A percentile compares a stretch with the other conserved stretches of the same genome.
Conservation (phyloP, 2,888 invertebrate species). For the Euplexia lucipara region DNA sequence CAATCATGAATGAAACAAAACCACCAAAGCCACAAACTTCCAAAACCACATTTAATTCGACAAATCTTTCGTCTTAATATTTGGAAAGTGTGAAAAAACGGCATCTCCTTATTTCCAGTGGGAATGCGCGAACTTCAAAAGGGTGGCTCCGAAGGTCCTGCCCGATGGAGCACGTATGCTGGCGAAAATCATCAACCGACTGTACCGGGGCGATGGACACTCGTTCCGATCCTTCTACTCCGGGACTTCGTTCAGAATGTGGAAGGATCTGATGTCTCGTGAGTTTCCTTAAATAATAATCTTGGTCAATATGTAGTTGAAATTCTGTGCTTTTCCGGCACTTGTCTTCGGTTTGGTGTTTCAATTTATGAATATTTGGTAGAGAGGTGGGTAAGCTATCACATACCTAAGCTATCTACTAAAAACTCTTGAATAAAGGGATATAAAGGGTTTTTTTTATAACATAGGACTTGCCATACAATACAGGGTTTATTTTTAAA, state of each 20-base stretch:
- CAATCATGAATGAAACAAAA: too few species aligned
- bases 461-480: too few species aligned
- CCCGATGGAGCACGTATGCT: slow-evolving; percentile 96
- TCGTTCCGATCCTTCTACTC: slow-evolving; percentile 93
- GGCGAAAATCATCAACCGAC: slow-evolving; percentile 93
- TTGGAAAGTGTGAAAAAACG: background rate
- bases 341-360: too few species aligned
- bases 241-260: slow-evolving; percentile 93
- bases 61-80: background rate
- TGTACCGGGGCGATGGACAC: slow-evolving; percentile 92
- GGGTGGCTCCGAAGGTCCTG: slow-evolving; percentile 93
- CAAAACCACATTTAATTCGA: too few species aligned
- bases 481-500: too few species aligned
- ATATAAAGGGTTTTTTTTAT: too few species aligned
- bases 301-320: too few species aligned
- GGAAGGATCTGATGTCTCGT: slow-evolving; percentile 98
- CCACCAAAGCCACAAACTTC: too few species aligned
- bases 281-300: slow-evolving; percentile 88
- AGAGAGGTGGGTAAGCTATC: too few species aligned
- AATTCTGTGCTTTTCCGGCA: too few species aligned
- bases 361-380: too few species aligned
- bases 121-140: slow-evolving; percentile 95
- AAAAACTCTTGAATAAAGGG: too few species aligned
- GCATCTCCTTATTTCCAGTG: slow-evolving; percentile 75
- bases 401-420: background rate